Conservation (phyloP, 2,888 invertebrate genomes). For the Spisula solida region DNA sequence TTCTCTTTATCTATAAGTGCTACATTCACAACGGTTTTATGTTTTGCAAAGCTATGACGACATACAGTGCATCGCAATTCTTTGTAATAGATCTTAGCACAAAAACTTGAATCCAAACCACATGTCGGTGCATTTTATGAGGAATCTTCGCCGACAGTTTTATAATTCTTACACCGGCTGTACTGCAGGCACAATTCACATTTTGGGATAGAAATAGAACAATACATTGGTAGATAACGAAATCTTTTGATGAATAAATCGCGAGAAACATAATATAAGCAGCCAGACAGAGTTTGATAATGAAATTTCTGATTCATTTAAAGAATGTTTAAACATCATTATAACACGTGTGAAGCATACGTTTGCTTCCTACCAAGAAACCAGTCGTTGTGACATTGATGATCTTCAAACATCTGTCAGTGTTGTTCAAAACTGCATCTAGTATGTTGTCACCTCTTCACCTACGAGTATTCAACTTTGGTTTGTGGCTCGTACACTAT, state of each 20-base stretch:
- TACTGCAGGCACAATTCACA: slow-evolving; percentile 8
- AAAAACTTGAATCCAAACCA: slow-evolving; percentile 17
- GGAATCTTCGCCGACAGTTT: slow-evolving; percentile 18
- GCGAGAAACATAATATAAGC: slow-evolving; percentile 5
- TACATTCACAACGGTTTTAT: not conserved
- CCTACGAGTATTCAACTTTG: too few relatives aligned
- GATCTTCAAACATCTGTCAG: too few relatives aligned
- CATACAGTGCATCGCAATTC: not conserved
- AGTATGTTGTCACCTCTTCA: too few relatives aligned
- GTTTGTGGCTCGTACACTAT: too few relatives aligned
- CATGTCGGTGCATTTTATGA: slow-evolving; percentile 20
- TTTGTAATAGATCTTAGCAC: not conserved
- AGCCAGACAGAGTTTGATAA: slow-evolving; percentile 2
- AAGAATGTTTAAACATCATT: not conserved
- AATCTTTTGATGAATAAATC: not conserved
- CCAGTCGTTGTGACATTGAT: too few relatives aligned
- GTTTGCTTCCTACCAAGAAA: too few relatives aligned
- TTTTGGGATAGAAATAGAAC: slow-evolving; percentile 18
- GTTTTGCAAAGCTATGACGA: slow-evolving; percentile 2
- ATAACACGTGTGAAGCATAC: not conserved
- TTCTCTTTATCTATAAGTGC: not conserved
- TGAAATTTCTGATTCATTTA: slow-evolving; percentile 20
- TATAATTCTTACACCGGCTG: slow-evolving; percentile 19
- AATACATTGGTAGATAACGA: not conserved
- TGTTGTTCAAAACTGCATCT: too few relatives aligned